Percentiles rank a stretch among this genome's conserved stretches.
Conservation (phyloP, 2,113 vertebrate species). For the Nicator chloris region DNA sequence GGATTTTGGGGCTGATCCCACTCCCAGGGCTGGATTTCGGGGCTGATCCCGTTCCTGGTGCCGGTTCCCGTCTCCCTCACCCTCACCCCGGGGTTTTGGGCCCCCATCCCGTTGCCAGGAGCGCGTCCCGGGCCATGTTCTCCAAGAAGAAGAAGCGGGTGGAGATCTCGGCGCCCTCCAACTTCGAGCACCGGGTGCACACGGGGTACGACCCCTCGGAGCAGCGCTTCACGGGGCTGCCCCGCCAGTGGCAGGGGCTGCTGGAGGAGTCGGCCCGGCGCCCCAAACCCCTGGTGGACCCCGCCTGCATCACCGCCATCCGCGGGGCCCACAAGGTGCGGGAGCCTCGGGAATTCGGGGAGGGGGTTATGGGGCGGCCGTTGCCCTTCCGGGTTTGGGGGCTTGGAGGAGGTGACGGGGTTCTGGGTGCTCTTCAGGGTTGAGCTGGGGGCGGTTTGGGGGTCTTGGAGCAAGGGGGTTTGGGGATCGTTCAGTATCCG, state of each 20-base stretch:
- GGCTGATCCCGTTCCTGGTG: rapidly evolving
- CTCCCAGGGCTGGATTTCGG: no score
- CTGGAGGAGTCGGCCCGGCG: conserved; percentile 92
- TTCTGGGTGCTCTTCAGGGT: no score
- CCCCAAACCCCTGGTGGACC: conserved; percentile 90
- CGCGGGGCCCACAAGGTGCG: conserved; percentile 80
- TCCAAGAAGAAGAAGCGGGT: conserved; percentile 91
- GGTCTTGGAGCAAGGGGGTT: not conserved
- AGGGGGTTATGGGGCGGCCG: no score
- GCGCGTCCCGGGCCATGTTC: conserved; percentile 71
- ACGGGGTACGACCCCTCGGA: conserved; percentile 91
- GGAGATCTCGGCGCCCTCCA: conserved; percentile 92
- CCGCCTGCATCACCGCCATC: conserved; percentile 84
- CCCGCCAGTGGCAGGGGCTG: conserved; percentile 93
- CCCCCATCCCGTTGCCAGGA: not conserved
- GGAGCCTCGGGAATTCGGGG: not conserved
- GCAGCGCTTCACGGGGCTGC: conserved; percentile 92
- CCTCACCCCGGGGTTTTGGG: rapidly evolving
- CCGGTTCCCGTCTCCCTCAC: rapidly evolving
- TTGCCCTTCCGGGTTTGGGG: rapidly evolving
- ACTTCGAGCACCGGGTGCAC: conserved; percentile 96
- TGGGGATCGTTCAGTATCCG: rapidly evolving
- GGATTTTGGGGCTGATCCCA: no score
- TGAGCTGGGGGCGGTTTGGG: not conserved
- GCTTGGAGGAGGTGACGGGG: not conserved